phyloP scores from a whole-genome alignment of 2,888 invertebrate genomes.

The Clivina fossor region DNA sequence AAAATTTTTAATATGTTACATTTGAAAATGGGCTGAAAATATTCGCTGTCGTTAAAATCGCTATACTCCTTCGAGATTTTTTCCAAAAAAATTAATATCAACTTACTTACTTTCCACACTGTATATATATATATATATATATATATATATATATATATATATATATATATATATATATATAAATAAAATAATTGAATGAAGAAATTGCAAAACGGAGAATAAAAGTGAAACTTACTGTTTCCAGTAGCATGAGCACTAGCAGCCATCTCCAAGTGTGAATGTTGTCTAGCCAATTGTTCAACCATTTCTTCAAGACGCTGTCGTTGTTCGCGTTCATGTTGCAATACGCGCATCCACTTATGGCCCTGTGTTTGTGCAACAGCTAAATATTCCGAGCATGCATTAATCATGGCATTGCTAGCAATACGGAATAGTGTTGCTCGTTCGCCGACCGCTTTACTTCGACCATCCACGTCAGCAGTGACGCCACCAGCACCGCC shows the following conservation, averaged over 20 bases:
- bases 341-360: slow-evolving; percentile 89
- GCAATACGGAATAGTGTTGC: slow-evolving; percentile 95
- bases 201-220: not conserved
- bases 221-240: slow-evolving; percentile 49
- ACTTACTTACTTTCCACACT: too few species aligned
- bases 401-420: slow-evolving; percentile 95
- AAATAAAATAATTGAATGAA: not conserved
- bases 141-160: too few species aligned
- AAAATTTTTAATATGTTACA: too few species aligned
- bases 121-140: too few species aligned
- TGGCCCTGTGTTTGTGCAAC: slow-evolving; percentile 87
- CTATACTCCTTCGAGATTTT: too few species aligned
- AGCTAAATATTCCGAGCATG: slow-evolving; percentile 88
- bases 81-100: too few species aligned
- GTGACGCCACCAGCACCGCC: slow-evolving; percentile 70
- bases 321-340: slow-evolving; percentile 94
- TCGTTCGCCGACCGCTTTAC: slow-evolving; percentile 88
- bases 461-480: slow-evolving; percentile 65
- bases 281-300: slow-evolving; percentile 95
- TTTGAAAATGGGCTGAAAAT: too few species aligned
- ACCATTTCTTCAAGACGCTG: slow-evolving; percentile 92
- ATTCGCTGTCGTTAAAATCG: too few species aligned
- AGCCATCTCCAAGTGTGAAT: slow-evolving; percentile 92
- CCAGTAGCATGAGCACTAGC: slow-evolving; percentile 66
- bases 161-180: too few species aligned